A percentile compares a stretch with the other conserved stretches of the same genome.
phyloP scores from a whole-genome alignment of 2,797 vertebrate species.

The Choloepus didactylus region DNA sequence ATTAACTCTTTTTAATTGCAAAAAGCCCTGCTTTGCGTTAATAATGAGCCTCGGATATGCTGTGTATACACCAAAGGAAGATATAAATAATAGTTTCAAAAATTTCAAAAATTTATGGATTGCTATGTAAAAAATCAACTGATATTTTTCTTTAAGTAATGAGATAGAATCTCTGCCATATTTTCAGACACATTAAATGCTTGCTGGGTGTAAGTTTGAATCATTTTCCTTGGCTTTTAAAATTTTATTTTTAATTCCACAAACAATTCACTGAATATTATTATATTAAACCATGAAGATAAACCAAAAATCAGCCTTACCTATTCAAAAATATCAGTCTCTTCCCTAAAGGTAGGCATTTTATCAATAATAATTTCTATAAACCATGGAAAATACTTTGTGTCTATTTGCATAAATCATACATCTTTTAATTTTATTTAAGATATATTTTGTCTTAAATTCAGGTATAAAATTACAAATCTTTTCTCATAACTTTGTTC shows the following conservation, averaged over 20 bases:
- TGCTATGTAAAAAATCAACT: neutral
- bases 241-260: neutral
- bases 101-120: neutral
- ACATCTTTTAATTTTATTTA: conserved; percentile 14
- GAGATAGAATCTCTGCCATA: neutral
- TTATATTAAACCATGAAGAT: neutral
- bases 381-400: neutral
- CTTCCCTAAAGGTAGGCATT: neutral
- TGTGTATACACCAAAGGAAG: neutral
- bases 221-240: neutral
- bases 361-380: neutral
- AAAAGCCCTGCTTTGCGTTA: conserved; percentile 5
- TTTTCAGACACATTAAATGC: conserved; percentile 8
- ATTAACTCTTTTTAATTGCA: conserved; percentile 47
- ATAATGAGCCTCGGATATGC: neutral
- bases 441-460: neutral
- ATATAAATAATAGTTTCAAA: conserved; percentile 9
- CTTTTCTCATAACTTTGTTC: neutral
- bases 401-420: neutral
- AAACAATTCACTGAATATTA: conserved; percentile 11
- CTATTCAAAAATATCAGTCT: neutral
- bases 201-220: conserved; percentile 9
- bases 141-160: conserved; percentile 33
- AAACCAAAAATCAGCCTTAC: neutral
- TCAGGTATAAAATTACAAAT: neutral